Evolutionary conservation across 2,113 vertebrate genomes (phyloP), one percentile per base, ranked within the genome.

Genomic region (Mormoops blainvillei): DNA sequence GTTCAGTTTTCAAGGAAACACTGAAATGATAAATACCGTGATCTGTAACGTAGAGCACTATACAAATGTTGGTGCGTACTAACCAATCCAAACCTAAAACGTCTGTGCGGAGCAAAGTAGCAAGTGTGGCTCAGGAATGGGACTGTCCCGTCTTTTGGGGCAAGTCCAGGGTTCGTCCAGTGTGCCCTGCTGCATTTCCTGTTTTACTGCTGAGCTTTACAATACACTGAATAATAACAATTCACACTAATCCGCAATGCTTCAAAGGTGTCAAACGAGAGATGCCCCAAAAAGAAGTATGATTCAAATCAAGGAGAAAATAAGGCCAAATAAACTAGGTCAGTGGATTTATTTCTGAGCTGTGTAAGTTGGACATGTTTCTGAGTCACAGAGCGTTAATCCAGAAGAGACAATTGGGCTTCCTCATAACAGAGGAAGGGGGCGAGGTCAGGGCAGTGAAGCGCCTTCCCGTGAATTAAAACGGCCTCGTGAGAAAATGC

Each of bases 281-380:
- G 48, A 78, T 3, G 63, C 3, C 61, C 50, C 68, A 22, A 19
- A 54, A 97, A 97, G 38, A 81, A 74, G 76, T 11, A 45, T 10
- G 50, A 50, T 74, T 83, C 83, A 61, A 83, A 48, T 70, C n/a
- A 94, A 45, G 48, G 73, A 83, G 83, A 58, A 91, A 65, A 85
- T 68, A 89, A 94, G 89, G 89, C 41, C 80, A 90, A 85, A 87
- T 38, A 89, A 97, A 94, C 38, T 36, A 93, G 94, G 94, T 70
- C 92, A 94, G 54, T 22, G 76, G 91, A 94, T 91, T 91, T 89
- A 85, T 94, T 77, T 84, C 89, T 67, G 83, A 84, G 63, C 45
- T 71, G 28, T 80, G 3, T 83, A 84, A 92, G 12, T 10, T 77
- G 50, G 92, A 70, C 76, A 80, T 36, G n/a, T 71, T 94, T 93